These are phyloP conservation scores for Atta texana DNA, from an alignment of 1,140 invertebrate genomes.

Conservation along the genomic window DNA sequence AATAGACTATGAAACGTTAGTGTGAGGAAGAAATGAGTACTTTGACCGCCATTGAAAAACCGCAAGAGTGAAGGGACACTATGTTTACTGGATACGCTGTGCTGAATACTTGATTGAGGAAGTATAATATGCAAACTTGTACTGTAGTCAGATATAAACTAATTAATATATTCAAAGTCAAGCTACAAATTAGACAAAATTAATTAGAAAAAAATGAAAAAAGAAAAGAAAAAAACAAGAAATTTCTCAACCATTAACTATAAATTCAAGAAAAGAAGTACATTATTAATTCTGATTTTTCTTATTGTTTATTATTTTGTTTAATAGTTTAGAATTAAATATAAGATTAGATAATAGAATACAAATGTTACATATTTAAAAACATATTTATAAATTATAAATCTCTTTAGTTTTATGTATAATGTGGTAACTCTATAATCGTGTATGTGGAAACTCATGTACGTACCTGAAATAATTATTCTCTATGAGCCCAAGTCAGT, in stretches of 20 bases:
- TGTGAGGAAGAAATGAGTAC: neutral
- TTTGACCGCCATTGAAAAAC: conserved; percentile 8
- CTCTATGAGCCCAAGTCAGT: neutral
- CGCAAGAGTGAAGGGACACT: conserved; percentile 25
- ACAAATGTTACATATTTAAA: neutral
- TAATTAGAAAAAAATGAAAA: neutral
- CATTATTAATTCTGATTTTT: neutral
- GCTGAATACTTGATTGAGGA: neutral
- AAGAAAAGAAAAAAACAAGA: neutral
- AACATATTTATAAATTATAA: neutral
- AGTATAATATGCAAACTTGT: conserved; percentile 22
- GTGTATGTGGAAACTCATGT: neutral
- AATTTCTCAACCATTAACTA: neutral
- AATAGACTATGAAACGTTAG: neutral
- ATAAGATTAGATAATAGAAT: neutral
- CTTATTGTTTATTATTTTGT: neutral
- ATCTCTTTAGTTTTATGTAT: neutral
- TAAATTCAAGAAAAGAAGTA: neutral
- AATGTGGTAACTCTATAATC: neutral
- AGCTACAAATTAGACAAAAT: neutral
- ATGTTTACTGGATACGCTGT: neutral
- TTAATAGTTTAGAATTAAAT: conserved; percentile 13
- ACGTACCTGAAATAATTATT: conserved; percentile 9
- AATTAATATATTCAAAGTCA: neutral
- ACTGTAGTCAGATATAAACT: neutral